Conservation (phyloP, 2,797 vertebrate species). For the Rhyacichthys aspro region DNA sequence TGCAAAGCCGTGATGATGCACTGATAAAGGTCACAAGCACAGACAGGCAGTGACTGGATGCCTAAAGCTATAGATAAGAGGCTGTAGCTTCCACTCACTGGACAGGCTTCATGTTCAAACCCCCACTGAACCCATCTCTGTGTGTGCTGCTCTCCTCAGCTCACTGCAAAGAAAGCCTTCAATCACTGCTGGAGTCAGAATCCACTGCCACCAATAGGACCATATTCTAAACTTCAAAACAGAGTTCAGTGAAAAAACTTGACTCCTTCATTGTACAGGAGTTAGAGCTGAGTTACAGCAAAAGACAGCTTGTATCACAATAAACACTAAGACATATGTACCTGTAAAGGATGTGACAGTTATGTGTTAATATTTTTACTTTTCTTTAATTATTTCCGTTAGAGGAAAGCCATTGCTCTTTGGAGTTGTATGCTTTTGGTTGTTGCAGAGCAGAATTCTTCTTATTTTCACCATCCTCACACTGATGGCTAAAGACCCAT, state of each 20-base stretch:
- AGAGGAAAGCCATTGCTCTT: too few species aligned
- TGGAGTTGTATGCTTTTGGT: too few species aligned
- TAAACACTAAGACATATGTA: too few species aligned
- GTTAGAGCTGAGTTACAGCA: constrained; percentile 12
- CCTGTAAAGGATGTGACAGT: too few species aligned
- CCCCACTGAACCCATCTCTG: constrained; percentile 27
- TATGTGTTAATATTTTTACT: too few species aligned
- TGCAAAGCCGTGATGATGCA: constrained; percentile 14
- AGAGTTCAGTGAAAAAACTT: constrained; percentile 28
- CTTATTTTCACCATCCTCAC: too few species aligned
- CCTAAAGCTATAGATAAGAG: constrained; percentile 44
- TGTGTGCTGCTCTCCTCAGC: constrained; percentile 11
- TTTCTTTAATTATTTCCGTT: too few species aligned
- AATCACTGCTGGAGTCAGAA: constrained; percentile 10
- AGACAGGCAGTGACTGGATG: constrained; percentile 19
- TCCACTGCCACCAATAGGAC: constrained; percentile 22
- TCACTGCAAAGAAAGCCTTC: constrained; percentile 16
- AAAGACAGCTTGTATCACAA: background rate
- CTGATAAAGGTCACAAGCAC: constrained; percentile 41
- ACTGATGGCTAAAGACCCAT: too few species aligned
- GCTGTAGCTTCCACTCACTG: constrained; percentile 20
- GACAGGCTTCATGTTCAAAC: constrained; percentile 26
- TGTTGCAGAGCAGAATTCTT: too few species aligned
- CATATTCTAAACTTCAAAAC: constrained; percentile 25
- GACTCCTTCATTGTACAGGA: constrained; percentile 7